A percentile compares a stretch with the other conserved stretches of the same genome.
Conservation (phyloP, 2,888 invertebrate genomes). For the Pristionchus mayeri region DNA sequence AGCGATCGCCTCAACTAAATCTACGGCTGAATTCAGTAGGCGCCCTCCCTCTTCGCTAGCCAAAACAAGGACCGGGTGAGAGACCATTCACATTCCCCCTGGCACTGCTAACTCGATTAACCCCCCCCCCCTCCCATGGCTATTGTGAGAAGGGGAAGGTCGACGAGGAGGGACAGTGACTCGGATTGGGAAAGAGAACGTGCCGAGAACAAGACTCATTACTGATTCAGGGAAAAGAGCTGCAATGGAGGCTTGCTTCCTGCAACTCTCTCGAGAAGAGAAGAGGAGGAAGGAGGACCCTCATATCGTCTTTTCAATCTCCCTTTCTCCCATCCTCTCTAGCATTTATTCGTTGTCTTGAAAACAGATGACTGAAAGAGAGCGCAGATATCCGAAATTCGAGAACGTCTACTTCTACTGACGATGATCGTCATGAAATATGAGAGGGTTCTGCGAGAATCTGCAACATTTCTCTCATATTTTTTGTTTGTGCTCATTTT, state of each 20-base stretch:
- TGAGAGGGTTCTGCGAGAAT: not conserved
- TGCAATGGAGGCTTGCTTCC: not conserved
- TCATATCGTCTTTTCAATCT: conserved; percentile 34
- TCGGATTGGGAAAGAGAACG: not conserved
- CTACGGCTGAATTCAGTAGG: not conserved
- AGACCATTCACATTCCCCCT: conserved; percentile 27
- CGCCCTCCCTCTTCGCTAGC: not conserved
- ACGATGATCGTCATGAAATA: conserved; percentile 10
- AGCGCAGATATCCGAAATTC: not conserved
- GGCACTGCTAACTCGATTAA: conserved; percentile 15
- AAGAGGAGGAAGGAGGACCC: conserved; percentile 3
- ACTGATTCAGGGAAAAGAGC: not conserved
- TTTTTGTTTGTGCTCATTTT: not conserved
- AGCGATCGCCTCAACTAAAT: not conserved
- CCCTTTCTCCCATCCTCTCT: not conserved
- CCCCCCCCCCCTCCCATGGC: conserved; percentile 19
- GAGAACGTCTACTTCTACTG: not conserved
- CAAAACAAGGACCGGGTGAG: conserved; percentile 16
- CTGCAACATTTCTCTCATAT: not conserved
- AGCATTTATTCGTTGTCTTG: conserved; percentile 4
- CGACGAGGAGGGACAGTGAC: not conserved
- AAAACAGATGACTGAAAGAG: not conserved
- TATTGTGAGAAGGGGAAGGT: not conserved
- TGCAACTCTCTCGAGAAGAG: not conserved
- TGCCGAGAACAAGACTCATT: not conserved